Percentiles rank a stretch among this genome's conserved stretches.
Evolutionary conservation across 1,140 invertebrate genomes (phyloP).

Genomic region (Drosophila sturtevanti): DNA sequence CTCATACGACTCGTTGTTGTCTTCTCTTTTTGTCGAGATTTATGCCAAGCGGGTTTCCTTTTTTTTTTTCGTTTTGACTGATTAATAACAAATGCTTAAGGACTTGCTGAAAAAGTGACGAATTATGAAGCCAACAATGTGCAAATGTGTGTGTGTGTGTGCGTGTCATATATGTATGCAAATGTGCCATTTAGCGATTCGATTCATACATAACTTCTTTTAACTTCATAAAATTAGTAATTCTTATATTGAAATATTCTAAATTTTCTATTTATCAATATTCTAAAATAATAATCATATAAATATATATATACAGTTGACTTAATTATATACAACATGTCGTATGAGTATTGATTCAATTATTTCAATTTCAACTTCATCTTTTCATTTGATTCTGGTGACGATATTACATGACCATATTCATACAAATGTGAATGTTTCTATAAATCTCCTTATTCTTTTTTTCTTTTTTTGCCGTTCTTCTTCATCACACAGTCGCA

Average conservation of each 20-base stretch:
- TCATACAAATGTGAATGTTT: constrained; percentile 31
- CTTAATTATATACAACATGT: neutral
- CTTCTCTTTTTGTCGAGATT: constrained; percentile 47
- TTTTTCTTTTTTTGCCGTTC: neutral
- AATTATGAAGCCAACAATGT: constrained; percentile 54
- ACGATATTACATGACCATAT: no score
- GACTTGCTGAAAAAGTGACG: constrained; percentile 45
- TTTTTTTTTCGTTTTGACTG: constrained; percentile 27
- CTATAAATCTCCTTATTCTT: neutral
- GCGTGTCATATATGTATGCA: neutral
- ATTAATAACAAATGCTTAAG: constrained; percentile 75
- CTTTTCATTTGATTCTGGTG: no score
- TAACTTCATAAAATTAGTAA: no score
- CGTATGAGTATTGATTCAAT: neutral
- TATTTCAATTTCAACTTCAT: neutral
- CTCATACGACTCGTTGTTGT: constrained; percentile 69
- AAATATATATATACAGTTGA: no score
- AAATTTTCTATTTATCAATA: no score
- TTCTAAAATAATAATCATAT: no score
- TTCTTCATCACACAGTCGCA: neutral
- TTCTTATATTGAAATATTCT: no score
- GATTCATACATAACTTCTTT: constrained; percentile 2
- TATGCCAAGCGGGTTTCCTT: constrained; percentile 37
- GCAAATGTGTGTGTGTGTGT: constrained; percentile 12
- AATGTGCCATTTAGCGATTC: constrained; percentile 15